Percentiles rank a stretch among this genome's conserved stretches.
phyloP scores from a whole-genome alignment of 2,113 vertebrate genomes.

The Hemicordylus capensis region DNA sequence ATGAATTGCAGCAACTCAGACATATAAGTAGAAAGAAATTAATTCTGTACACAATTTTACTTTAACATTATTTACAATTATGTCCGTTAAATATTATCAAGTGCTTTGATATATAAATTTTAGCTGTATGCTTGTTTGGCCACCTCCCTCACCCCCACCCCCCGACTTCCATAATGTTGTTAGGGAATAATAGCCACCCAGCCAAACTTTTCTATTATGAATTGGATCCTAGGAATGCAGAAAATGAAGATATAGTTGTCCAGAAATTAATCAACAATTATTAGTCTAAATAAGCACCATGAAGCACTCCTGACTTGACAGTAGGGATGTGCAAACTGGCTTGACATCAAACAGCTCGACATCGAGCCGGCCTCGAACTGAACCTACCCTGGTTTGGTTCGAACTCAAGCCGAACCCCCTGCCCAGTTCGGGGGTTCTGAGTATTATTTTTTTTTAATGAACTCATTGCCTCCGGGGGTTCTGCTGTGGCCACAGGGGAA shows the following conservation, averaged over 20 bases:
- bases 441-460: no score
- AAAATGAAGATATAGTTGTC: neutral
- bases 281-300: neutral
- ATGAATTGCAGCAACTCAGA: neutral
- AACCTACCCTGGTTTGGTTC: no score
- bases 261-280: neutral
- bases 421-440: no score
- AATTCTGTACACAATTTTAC: neutral
- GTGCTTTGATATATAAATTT: neutral
- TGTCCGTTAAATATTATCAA: neutral
- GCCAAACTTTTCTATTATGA: neutral
- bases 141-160: neutral
- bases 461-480: no score
- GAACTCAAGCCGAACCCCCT: no score
- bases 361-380: no score
- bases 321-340: no score
- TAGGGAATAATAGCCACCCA: neutral
- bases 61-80: conserved; percentile 1
- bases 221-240: neutral
- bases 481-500: no score
- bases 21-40: neutral
- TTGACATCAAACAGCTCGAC: no score
- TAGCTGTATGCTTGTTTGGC: neutral
- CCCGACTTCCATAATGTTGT: conserved; percentile 4
- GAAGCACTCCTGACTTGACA: no score